A percentile compares a stretch with the other conserved stretches of the same genome.
Conservation (phyloP, 2,113 vertebrate species). For the Gopherus flavomarginatus region DNA sequence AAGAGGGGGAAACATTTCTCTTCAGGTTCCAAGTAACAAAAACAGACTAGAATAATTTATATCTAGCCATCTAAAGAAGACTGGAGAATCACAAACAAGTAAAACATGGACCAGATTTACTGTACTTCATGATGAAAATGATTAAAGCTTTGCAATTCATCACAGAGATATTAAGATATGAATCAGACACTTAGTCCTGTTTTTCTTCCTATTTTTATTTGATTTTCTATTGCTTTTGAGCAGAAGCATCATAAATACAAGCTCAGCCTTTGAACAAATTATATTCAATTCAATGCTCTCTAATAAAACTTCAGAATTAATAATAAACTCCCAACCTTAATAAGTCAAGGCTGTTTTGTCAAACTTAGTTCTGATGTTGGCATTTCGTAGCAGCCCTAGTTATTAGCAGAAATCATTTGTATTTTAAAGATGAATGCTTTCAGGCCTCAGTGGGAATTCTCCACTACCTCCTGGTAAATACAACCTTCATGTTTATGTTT, state of each 20-base stretch:
- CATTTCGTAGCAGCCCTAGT: neutral
- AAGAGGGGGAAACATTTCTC: neutral
- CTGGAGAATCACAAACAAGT: neutral
- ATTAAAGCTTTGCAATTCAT: neutral
- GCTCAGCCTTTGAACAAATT: neutral
- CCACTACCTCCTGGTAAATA: neutral
- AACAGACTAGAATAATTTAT: neutral
- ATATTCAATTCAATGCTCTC: neutral
- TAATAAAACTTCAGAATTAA: neutral
- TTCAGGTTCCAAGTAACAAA: neutral
- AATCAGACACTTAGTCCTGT: neutral
- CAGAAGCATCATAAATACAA: neutral
- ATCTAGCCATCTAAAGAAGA: neutral
- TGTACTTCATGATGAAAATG: neutral
- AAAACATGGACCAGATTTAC: neutral
- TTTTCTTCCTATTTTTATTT: neutral
- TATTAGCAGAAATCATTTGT: constrained; percentile 11
- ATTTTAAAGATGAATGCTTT: neutral
- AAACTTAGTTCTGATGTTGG: neutral
- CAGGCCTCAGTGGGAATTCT: neutral
- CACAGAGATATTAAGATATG: neutral
- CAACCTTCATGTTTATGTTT: neutral
- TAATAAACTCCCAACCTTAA: neutral
- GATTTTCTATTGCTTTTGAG: neutral
- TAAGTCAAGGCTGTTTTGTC: neutral